phyloP scores from a whole-genome alignment of 2,797 vertebrate species.

The Scarus forsteni region DNA sequence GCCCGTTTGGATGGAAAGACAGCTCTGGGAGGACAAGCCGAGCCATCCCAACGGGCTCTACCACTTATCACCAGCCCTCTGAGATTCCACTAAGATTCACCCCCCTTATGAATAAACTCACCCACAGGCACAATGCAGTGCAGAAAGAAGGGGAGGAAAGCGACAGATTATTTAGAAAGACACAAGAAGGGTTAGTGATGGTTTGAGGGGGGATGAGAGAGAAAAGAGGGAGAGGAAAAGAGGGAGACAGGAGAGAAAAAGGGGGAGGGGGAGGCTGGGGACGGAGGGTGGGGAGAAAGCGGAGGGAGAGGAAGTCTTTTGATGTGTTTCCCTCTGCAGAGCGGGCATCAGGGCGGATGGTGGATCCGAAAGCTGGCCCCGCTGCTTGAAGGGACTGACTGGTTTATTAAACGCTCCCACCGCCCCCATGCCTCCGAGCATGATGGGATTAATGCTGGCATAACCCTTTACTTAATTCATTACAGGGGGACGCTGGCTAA shows the following conservation, averaged over 20 bases:
- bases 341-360: constrained; percentile 73
- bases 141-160: constrained; percentile 72
- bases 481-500: constrained; percentile 97
- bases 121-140: constrained; percentile 88
- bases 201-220: constrained; percentile 54
- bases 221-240: constrained; percentile 31
- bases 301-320: constrained; percentile 90
- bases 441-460: constrained; percentile 99
- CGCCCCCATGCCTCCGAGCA: constrained; percentile 96
- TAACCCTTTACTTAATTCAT: constrained; percentile 99
- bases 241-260: constrained; percentile 35
- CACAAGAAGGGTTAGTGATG: constrained; percentile 60
- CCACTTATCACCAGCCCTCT: constrained; percentile 95
- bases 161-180: constrained; percentile 94
- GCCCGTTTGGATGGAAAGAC: constrained; percentile 73
- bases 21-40: constrained; percentile 90
- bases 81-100: constrained; percentile 93
- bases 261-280: constrained; percentile 28
- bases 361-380: constrained; percentile 82
- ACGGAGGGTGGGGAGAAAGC: constrained; percentile 52
- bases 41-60: constrained; percentile 92
- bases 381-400: constrained; percentile 91
- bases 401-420: constrained; percentile 98
- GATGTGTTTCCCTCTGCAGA: constrained; percentile 91
- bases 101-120: constrained; percentile 96